Evolutionary conservation across 1,140 invertebrate species (phyloP).

Genomic region (Chrysomallon squamiferum): DNA sequence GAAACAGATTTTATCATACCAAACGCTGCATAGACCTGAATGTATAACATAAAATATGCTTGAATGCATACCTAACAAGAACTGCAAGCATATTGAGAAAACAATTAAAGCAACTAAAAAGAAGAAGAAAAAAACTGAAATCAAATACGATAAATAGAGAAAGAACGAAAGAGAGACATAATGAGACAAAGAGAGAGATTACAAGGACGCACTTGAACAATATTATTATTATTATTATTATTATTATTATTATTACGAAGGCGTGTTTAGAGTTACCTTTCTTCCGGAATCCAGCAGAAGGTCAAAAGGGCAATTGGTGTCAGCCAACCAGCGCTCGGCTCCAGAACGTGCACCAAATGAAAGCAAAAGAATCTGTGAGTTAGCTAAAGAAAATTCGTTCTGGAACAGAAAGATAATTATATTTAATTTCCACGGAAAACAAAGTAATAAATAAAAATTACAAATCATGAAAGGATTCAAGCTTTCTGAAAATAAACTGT

Average conservation of each 20-base stretch:
- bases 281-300: slow-evolving; percentile 46
- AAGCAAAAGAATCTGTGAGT: slow-evolving; percentile 34
- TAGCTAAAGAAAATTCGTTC: slow-evolving; percentile 26
- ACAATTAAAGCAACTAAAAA: too few species aligned
- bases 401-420: slow-evolving; percentile 20
- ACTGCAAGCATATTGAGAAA: too few species aligned
- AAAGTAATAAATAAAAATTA: neutral
- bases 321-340: slow-evolving; percentile 46
- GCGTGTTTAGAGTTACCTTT: too few species aligned
- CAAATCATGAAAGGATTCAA: too few species aligned
- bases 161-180: too few species aligned
- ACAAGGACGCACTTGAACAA: too few species aligned
- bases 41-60: neutral
- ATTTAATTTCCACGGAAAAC: neutral
- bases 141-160: too few species aligned
- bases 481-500: too few species aligned
- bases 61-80: neutral
- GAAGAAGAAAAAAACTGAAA: too few species aligned
- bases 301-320: slow-evolving; percentile 42
- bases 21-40: slow-evolving; percentile 43
- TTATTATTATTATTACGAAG: too few species aligned
- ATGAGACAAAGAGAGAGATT: too few species aligned
- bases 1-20: slow-evolving; percentile 38
- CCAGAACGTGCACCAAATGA: slow-evolving; percentile 45
- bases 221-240: too few species aligned